phyloP scores from a whole-genome alignment of 1,140 invertebrate genomes.

The Lordiphosa clarofinis region DNA sequence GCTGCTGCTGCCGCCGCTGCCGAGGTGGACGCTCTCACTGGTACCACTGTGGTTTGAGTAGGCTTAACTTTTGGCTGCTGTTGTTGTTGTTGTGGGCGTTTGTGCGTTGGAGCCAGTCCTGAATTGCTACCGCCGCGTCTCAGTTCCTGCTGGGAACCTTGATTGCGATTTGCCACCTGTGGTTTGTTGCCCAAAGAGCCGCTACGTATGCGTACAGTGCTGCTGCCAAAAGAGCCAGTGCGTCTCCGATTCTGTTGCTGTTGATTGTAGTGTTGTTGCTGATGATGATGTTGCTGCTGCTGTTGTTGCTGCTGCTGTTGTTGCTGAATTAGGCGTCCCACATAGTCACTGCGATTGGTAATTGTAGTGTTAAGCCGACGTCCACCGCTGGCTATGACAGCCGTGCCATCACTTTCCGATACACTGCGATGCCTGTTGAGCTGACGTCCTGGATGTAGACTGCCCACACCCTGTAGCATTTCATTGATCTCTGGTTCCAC shows the following conservation, averaged over 20 bases:
- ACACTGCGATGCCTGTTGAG: slow-evolving; percentile 83
- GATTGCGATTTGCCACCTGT: slow-evolving; percentile 69
- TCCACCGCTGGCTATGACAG: slow-evolving; percentile 55
- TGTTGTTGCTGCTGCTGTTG: slow-evolving; percentile 69
- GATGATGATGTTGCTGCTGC: slow-evolving; percentile 54
- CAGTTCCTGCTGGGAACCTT: slow-evolving; percentile 65
- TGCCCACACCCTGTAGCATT: slow-evolving; percentile 80
- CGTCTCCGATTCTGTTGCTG: slow-evolving; percentile 63
- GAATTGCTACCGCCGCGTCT: slow-evolving; percentile 69
- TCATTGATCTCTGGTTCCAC: slow-evolving; percentile 85
- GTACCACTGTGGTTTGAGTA: slow-evolving; percentile 5
- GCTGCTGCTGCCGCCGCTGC: slow-evolving; percentile 34
- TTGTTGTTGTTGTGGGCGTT: slow-evolving; percentile 52
- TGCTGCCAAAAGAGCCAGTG: slow-evolving; percentile 78
- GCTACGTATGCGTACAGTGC: slow-evolving; percentile 79
- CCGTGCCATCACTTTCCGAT: slow-evolving; percentile 81
- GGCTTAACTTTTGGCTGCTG: slow-evolving; percentile 44
- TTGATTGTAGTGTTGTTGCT: slow-evolving; percentile 47
- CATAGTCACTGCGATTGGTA: slow-evolving; percentile 77
- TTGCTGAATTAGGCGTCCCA: slow-evolving; percentile 66
- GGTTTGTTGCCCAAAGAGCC: slow-evolving; percentile 76
- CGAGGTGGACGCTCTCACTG: slow-evolving; percentile 37
- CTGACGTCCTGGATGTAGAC: slow-evolving; percentile 78
- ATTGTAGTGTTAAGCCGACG: slow-evolving; percentile 75
- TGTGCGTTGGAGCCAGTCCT: slow-evolving; percentile 52